Evolutionary conservation across 2,888 invertebrate genomes (phyloP).

Genomic region (Epirrita christyi): DNA sequence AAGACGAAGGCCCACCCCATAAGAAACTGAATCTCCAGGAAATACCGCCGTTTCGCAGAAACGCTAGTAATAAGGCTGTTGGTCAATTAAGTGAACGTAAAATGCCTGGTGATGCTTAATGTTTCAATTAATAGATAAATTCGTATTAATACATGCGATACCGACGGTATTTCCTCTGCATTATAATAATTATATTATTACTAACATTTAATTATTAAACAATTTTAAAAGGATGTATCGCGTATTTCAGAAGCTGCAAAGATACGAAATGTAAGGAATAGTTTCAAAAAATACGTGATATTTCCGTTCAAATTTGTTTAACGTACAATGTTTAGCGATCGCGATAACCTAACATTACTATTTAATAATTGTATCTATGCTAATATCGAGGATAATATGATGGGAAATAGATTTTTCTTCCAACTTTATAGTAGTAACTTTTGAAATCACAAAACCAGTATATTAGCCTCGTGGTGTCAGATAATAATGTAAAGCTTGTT

Average conservation of each 20-base stretch:
- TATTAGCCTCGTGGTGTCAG: slow-evolving; percentile 49
- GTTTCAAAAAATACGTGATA: too few relatives aligned
- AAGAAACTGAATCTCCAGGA: slow-evolving; percentile 81
- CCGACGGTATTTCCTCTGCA: slow-evolving; percentile 61
- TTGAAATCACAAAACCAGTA: slow-evolving; percentile 39
- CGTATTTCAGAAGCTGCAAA: too few relatives aligned
- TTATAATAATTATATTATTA: slow-evolving; percentile 44
- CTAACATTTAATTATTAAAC: slow-evolving; percentile 40
- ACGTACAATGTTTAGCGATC: too few relatives aligned
- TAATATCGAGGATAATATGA: slow-evolving; percentile 54
- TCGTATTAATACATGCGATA: slow-evolving; percentile 24
- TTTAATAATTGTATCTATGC: slow-evolving; percentile 49
- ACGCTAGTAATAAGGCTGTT: slow-evolving; percentile 56
- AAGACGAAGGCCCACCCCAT: slow-evolving; percentile 84
- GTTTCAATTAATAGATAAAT: slow-evolving; percentile 17
- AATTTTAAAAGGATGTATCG: too few relatives aligned
- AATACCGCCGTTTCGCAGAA: slow-evolving; percentile 80
- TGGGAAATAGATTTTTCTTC: slow-evolving; percentile 34
- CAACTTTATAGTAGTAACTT: slow-evolving; percentile 27
- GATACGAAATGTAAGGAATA: too few relatives aligned
- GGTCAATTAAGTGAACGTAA: slow-evolving; percentile 50
- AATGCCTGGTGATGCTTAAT: slow-evolving; percentile 3
- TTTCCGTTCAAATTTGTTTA: too few relatives aligned
- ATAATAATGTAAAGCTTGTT: slow-evolving; percentile 40
- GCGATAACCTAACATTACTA: too few relatives aligned